Evolutionary conservation across 1,140 invertebrate genomes (phyloP).

Genomic region (Pteromalus puparum): DNA sequence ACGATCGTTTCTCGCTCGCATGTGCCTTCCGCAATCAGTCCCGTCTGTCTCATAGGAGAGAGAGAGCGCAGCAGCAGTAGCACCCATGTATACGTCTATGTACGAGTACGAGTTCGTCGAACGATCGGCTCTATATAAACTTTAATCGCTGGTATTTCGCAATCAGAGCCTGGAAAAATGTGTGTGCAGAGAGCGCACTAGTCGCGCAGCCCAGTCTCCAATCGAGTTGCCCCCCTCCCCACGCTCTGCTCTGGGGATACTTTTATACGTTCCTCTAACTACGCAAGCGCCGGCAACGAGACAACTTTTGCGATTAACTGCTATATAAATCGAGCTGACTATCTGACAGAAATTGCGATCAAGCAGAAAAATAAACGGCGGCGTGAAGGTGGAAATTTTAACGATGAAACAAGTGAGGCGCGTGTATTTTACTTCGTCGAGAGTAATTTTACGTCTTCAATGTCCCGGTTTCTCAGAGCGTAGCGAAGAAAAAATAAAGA

Average conservation of each 20-base stretch:
- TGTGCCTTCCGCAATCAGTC: constrained; percentile 57
- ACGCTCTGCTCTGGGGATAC: background rate
- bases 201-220: background rate
- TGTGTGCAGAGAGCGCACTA: constrained; percentile 1
- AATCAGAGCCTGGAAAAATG: constrained; percentile 31
- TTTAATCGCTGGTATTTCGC: constrained; percentile 65
- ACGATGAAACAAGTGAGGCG: no score
- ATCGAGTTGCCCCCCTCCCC: background rate
- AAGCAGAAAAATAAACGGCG: background rate
- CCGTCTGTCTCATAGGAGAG: constrained; percentile 45
- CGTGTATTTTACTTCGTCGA: no score
- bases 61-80: background rate
- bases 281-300: background rate
- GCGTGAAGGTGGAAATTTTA: no score
- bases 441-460: no score
- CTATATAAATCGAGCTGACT: background rate
- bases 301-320: background rate
- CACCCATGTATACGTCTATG: no score
- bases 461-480: no score
- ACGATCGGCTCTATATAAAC: constrained; percentile 60
- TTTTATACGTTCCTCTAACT: constrained; percentile 19
- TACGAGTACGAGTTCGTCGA: constrained; percentile 14
- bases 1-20: constrained; percentile 53
- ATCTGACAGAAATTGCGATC: background rate
- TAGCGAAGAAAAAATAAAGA: no score